Conservation (phyloP, 2,113 vertebrate genomes). For the Sclerurus mexicanus region DNA sequence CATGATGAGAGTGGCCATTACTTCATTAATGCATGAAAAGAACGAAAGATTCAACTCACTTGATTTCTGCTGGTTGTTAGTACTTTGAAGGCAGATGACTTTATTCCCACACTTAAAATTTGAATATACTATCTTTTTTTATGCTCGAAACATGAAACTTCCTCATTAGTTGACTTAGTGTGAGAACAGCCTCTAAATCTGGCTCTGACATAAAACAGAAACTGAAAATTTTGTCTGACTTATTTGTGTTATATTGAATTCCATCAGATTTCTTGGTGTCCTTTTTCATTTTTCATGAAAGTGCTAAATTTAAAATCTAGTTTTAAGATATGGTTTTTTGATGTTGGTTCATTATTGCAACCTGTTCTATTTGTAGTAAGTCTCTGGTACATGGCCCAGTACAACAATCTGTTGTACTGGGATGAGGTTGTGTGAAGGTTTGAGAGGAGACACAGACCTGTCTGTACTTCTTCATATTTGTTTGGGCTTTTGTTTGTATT, state of each 20-base stretch:
- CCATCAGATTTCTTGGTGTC: background rate
- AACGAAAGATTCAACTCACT: background rate
- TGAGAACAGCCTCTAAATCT: background rate
- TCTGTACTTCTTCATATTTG: background rate
- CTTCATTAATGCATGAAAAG: background rate
- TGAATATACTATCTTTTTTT: background rate
- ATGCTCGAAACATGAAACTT: background rate
- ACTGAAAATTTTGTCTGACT: background rate
- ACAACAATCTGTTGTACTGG: background rate
- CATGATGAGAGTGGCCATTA: background rate
- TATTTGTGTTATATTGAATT: background rate
- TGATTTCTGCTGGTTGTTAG: background rate
- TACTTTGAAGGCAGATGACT: background rate
- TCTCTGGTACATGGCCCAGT: background rate
- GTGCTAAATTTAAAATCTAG: background rate
- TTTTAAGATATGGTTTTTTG: background rate
- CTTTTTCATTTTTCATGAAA: background rate
- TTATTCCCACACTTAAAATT: background rate
- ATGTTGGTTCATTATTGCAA: background rate
- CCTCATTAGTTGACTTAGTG: background rate
- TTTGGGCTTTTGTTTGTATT: background rate
- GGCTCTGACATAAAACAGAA: background rate
- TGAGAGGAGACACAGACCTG: background rate
- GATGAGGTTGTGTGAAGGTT: background rate
- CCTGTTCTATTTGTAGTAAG: background rate